phyloP scores from a whole-genome alignment of 92 coral and sea anemone genomes.

The Palythoa grandis region DNA sequence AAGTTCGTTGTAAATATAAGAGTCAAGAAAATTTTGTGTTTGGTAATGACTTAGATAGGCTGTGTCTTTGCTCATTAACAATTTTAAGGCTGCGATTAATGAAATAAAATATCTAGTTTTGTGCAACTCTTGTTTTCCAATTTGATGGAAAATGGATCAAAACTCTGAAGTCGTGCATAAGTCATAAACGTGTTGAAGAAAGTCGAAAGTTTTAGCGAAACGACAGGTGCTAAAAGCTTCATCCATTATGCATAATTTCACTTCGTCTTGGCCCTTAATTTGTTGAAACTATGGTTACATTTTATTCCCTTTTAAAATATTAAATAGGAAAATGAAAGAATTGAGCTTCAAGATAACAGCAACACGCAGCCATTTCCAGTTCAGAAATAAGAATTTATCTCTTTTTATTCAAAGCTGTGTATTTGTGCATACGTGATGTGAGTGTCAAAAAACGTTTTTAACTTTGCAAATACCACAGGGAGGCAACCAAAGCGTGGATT shows the following conservation, averaged over 20 bases:
- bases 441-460: neutral
- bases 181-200: neutral
- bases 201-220: neutral
- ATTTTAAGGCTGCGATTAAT: neutral
- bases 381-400: neutral
- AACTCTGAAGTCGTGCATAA: neutral
- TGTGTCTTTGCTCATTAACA: neutral
- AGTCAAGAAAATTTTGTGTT: neutral
- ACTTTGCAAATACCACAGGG: neutral
- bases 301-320: neutral
- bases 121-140: neutral
- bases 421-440: neutral
- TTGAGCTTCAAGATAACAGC: neutral
- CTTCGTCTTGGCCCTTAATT: neutral
- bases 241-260: neutral
- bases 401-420: neutral
- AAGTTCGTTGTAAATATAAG: neutral
- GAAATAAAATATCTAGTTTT: neutral
- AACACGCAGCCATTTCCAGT: neutral
- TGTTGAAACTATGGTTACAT: conserved; percentile 4
- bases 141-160: neutral
- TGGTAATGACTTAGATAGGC: neutral
- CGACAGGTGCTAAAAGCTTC: neutral
- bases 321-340: neutral
- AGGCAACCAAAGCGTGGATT: neutral